Base-by-base conservation (phyloP, 1,140 invertebrate species). In the Leguminivora glycinivorella region DNA sequence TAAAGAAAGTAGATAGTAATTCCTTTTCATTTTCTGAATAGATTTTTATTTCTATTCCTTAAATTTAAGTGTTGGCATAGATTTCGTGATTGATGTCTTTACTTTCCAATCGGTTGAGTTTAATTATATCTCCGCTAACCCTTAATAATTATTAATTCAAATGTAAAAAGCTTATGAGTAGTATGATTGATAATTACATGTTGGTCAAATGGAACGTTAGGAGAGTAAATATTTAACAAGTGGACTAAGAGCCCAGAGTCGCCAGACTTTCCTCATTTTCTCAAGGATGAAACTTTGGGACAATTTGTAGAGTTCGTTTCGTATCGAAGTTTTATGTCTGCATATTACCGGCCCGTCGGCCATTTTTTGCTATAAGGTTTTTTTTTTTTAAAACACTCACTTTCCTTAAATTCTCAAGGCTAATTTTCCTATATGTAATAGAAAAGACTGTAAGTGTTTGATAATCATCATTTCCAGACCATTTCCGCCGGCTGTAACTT, bases 181-280 rank as follows among this genome's bases (percentile, higher is more conserved):
- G 3, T 63, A 63, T 63, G 26, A 63, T 63, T 63, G 26, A 63
- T 63, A 63, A 63, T 63, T 63, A 31, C 58, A 31, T 31, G 12
- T 22, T 29, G 26, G 26, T 63, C 25, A 17, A 17, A 17, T 26
- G 31, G 1, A n/a, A 26, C 29, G 58, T 63, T 63, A 63, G 25
- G 26, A 63, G 19, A 7, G 22, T 63, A 17, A 43, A 43, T 43
- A 43, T 63, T 29, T 63, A 17, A 63, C 29, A 63, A 63, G 19
- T n/a, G 58, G 26, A 3, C 9, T 63, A 12, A 5, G 31, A 34
- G 12, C n/a, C n/a, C n/a, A n/a, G n/a, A n/a, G n/a, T n/a, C n/a
- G n/a, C n/a, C n/a, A n/a, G n/a, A n/a, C n/a, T n/a, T n/a, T n/a
- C n/a, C n/a, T n/a, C n/a, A n/a, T n/a, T n/a, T n/a, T n/a, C n/a